Evolutionary conservation across 2,113 vertebrate genomes (phyloP).

Genomic region (Oreochromis aureus): DNA sequence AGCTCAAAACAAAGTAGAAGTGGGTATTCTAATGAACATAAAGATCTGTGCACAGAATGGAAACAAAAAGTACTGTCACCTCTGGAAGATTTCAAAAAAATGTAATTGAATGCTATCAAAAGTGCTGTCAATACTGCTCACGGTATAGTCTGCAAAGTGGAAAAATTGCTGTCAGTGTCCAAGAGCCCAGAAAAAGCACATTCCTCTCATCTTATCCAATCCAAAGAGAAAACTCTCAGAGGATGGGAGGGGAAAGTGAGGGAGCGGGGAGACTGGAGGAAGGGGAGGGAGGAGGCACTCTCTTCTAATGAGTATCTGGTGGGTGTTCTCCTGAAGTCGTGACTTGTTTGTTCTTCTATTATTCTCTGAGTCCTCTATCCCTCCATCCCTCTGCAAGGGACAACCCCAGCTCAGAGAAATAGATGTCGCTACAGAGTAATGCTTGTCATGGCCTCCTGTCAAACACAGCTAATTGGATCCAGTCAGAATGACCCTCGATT

Average conservation of each 20-base stretch:
- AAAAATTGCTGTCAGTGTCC: constrained; percentile 25
- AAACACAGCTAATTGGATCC: constrained; percentile 62
- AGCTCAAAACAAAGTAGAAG: background rate
- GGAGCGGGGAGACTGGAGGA: background rate
- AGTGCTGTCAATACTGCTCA: constrained; percentile 36
- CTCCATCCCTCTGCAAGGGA: background rate
- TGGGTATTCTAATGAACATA: background rate
- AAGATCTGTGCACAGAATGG: background rate
- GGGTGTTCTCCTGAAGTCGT: constrained; percentile 66
- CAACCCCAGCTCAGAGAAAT: constrained; percentile 10
- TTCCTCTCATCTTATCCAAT: constrained; percentile 31
- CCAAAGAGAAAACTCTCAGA: constrained; percentile 7
- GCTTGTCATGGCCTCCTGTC: constrained; percentile 41
- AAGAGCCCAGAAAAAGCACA: constrained; percentile 9
- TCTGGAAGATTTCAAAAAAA: constrained; percentile 2
- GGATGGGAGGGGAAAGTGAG: background rate
- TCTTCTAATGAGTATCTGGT: constrained; percentile 67
- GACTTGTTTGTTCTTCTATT: constrained; percentile 72
- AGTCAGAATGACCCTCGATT: constrained; percentile 55
- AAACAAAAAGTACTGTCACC: constrained; percentile 20
- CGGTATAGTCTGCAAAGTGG: constrained; percentile 22
- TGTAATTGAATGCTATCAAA: constrained; percentile 52
- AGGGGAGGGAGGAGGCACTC: constrained; percentile 19
- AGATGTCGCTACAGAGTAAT: constrained; percentile 15
- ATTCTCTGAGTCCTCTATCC: constrained; percentile 35